Evolutionary conservation across 2,797 vertebrate genomes (phyloP), one percentile per base, ranked within the genome.

Genomic region (Anguilla pacifica): DNA sequence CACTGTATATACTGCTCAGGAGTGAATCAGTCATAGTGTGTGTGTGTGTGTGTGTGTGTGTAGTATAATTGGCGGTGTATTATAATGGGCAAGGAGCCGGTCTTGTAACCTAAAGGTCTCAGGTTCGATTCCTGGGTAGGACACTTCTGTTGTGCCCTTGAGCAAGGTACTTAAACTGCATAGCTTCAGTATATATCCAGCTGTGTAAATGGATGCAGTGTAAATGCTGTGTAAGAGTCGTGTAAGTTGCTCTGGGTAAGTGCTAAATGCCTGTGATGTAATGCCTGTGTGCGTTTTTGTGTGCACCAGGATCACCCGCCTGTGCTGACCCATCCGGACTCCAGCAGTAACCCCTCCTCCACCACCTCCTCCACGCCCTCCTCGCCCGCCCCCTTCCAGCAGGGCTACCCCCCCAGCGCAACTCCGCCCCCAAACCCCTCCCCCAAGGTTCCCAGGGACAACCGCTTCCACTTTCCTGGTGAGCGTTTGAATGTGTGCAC

Each of bases 341-440:
- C 99, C 88, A 99, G 99, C 95, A 99, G 98, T 92, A 99, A 99
- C 91, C 99, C 99, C 0, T 99, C 99, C 87, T 99, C 98, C 86
- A 99, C 99, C 86, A 99, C 99, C 7, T 99, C 99, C 5, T 99
- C 99, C 93, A 99, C 99, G 0, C 99, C 99, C 0, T 99, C 98
- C 67, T 99, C 98, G 11, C 99, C 99, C 0, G 98, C 98, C 0
- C 98, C 98, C 39, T 99, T 98, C 93, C 98, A 96, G 89, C 97
- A 97, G 88, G 98, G 97, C 85, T 98, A 98, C 92, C 98, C 98
- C 2, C 97, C 98, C 1, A 98, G 98, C 17, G 98, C 98, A 35
- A 99, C 98, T 0, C 98, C 98, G 0, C 98, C 99, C 0, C 98
- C 98, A n/a, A 99, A 99, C 93, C 97, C 98, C 0, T 99, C 99